These are phyloP conservation scores for Pelagia noctiluca DNA, from an alignment of 30 jellyfish, hydroid and myxozoan species.

Conservation along the genomic window DNA sequence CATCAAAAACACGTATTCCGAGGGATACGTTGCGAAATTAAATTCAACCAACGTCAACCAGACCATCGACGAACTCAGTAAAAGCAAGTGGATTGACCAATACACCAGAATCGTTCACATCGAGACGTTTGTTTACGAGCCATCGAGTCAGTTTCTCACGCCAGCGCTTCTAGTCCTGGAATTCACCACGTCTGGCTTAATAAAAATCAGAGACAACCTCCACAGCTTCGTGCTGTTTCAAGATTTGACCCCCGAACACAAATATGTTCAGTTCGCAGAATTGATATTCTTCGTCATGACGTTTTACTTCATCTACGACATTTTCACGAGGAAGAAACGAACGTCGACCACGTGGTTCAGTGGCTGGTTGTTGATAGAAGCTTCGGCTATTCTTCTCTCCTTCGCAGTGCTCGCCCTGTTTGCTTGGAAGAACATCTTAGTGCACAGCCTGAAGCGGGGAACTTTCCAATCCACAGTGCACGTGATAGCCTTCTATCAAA, in stretches of 20 bases:
- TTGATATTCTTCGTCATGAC: constrained; percentile 28
- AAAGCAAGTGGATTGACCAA: constrained; percentile 44
- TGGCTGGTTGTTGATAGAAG: constrained; percentile 45
- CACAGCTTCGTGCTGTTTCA: constrained; percentile 39
- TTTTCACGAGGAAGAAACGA: constrained; percentile 32
- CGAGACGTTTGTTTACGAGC: constrained; percentile 40
- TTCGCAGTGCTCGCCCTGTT: constrained; percentile 11
- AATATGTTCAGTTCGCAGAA: constrained; percentile 22
- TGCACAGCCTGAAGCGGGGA: not conserved
- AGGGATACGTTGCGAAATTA: constrained; percentile 41
- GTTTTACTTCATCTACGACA: constrained; percentile 45
- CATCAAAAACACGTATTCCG: not conserved
- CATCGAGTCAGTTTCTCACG: constrained; percentile 34
- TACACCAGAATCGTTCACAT: constrained; percentile 39
- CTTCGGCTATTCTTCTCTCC: constrained; percentile 28
- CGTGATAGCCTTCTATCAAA: constrained; percentile 1
- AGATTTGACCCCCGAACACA: constrained; percentile 16
- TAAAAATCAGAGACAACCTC: constrained; percentile 11
- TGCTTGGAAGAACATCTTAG: constrained; percentile 7
- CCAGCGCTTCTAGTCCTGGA: constrained; percentile 26
- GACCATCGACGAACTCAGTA: constrained; percentile 1
- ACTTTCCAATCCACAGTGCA: not conserved
- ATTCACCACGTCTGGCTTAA: constrained; percentile 25
- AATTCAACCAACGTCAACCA: not conserved
- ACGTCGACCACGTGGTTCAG: constrained; percentile 63